A percentile compares a stretch with the other conserved stretches of the same genome.
phyloP scores from a whole-genome alignment of 2,888 invertebrate species.

The Podotricha telesiphe region DNA sequence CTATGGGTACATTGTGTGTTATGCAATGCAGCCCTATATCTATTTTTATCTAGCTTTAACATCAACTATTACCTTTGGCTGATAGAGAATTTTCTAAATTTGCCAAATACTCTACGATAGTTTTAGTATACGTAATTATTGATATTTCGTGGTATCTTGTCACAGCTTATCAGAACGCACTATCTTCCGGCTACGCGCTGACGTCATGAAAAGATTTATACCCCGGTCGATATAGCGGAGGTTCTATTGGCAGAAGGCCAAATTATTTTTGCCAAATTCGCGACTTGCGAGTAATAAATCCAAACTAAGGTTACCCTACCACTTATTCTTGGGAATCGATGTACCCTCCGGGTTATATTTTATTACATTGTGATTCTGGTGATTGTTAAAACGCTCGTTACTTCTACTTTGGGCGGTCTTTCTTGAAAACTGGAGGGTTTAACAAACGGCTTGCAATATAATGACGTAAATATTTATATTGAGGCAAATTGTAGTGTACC shows the following conservation, averaged over 20 bases:
- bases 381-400: constrained; percentile 39
- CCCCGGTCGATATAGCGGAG: constrained; percentile 35
- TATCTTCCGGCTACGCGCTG: constrained; percentile 29
- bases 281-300: constrained; percentile 63
- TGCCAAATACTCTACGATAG: not conserved
- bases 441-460: not conserved
- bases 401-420: constrained; percentile 28
- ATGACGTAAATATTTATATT: not conserved
- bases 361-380: constrained; percentile 35
- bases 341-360: constrained; percentile 41
- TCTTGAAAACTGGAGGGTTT: constrained; percentile 20
- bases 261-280: constrained; percentile 71
- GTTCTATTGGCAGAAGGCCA: constrained; percentile 58
- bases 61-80: too few relatives aligned
- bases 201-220: constrained; percentile 37
- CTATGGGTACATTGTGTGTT: too few relatives aligned
- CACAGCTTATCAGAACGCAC: constrained; percentile 15
- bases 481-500: not conserved
- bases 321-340: constrained; percentile 42
- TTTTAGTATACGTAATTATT: not conserved
- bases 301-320: constrained; percentile 56
- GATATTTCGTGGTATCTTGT: not conserved
- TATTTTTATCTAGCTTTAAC: too few relatives aligned
- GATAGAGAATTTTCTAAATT: too few relatives aligned
- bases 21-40: too few relatives aligned